A percentile compares a stretch with the other conserved stretches of the same genome.
phyloP scores from a whole-genome alignment of 2,888 invertebrate genomes.

The Epinotia brunnichana region DNA sequence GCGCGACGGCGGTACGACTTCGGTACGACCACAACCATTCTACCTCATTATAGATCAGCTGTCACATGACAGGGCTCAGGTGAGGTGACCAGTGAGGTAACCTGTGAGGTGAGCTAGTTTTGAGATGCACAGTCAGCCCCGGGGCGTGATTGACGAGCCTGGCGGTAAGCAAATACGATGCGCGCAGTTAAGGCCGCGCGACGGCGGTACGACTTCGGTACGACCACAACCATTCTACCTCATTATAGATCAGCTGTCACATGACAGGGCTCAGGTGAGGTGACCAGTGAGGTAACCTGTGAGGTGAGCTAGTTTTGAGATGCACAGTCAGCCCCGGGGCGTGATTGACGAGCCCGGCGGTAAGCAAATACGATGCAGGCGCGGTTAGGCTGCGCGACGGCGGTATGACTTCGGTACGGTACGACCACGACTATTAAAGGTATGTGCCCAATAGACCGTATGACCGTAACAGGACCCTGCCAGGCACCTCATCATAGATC shows the following conservation, averaged over 20 bases:
- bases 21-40: not conserved
- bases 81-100: constrained; percentile 63
- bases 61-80: too few species aligned
- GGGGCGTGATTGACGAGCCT: constrained; percentile 79
- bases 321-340: constrained; percentile 76
- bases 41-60: too few species aligned
- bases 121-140: constrained; percentile 75
- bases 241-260: too few species aligned
- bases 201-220: not conserved
- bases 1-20: not conserved
- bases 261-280: too few species aligned
- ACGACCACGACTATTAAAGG: not conserved
- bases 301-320: constrained; percentile 42
- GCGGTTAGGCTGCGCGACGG: not conserved
- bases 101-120: constrained; percentile 42
- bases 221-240: not conserved
- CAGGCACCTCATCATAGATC: too few species aligned
- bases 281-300: constrained; percentile 9
- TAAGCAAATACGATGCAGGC: constrained; percentile 72
- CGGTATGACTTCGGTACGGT: constrained; percentile 11
- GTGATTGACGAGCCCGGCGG: constrained; percentile 81
- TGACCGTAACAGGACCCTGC: too few species aligned
- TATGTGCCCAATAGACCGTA: too few species aligned
- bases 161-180: constrained; percentile 77
- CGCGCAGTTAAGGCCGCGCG: constrained; percentile 23